These are phyloP conservation scores for Cyclopterus lumpus DNA, from an alignment of 2,797 vertebrate genomes.

Conservation along the genomic window DNA sequence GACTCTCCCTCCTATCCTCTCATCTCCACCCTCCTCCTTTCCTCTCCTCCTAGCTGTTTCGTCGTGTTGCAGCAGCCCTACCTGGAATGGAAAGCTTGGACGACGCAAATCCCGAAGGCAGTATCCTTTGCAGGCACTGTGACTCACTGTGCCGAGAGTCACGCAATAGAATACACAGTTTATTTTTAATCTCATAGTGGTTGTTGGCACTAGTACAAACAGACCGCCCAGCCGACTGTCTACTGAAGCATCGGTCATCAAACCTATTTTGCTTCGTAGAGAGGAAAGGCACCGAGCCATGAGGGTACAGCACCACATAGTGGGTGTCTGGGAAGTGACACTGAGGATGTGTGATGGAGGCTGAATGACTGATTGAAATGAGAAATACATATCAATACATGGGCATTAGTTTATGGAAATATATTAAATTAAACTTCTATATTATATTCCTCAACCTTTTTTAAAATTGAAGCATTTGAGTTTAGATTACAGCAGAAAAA, in stretches of 20 bases:
- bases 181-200: constrained; percentile 76
- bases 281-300: constrained; percentile 41
- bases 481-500: neutral
- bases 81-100: constrained; percentile 95
- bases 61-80: constrained; percentile 92
- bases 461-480: neutral
- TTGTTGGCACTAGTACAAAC: constrained; percentile 62
- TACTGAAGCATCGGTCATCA: constrained; percentile 57
- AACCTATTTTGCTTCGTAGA: constrained; percentile 50
- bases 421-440: neutral
- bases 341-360: constrained; percentile 10
- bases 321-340: constrained; percentile 43
- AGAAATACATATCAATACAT: neutral
- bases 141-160: constrained; percentile 50
- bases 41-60: constrained; percentile 86
- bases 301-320: constrained; percentile 48
- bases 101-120: constrained; percentile 95
- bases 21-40: neutral
- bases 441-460: neutral
- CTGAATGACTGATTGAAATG: constrained; percentile 7
- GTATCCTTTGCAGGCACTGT: constrained; percentile 89
- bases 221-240: constrained; percentile 50
- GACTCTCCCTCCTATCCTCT: neutral
- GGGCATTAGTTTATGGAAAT: neutral
- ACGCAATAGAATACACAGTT: constrained; percentile 48